Evolutionary conservation across 1,140 invertebrate genomes (phyloP), one percentile per base, ranked within the genome.

Genomic region (Palaemon carinicauda): DNA sequence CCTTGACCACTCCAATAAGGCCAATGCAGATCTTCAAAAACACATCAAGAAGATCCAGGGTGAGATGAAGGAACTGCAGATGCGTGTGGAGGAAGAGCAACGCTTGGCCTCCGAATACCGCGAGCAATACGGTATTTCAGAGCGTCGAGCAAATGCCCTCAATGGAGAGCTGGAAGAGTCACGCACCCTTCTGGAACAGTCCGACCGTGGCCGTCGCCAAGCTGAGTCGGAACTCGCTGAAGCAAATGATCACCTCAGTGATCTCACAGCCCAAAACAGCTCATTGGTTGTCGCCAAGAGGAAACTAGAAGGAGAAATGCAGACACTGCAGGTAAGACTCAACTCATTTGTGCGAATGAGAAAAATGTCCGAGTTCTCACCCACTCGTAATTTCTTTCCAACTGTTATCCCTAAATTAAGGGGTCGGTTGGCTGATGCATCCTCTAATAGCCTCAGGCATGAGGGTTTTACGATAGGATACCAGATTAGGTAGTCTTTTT

Each of bases 201-300:
- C 81, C 14, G 81, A 82, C 65, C 65, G 81, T 10, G 81, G 81
- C 5, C 81, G 91, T 92, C 87, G 91, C 93, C 87, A 90, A 93
- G 92, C 94, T 78, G 94, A 94, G 90, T 91, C 90, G 79, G 94
- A 94, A 87, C 90, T 94, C 21, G 90, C 92, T 81, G 94, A 94
- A 83, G 91, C 93, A 56, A 92, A 93, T 89, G 94, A 94, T 82
- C 91, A 93, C 65, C 91, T 94, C 33, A 71, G 65, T 27, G 54
- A 82, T 29, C 81, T 82, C 33, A 74, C 65, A 1, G 50, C 69
- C 53, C 81, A 82, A 31, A 74, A 82, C 50, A 65, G 81, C 24
- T 82, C 81, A 14, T 69, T 82, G 5, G 53, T 53, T n/a, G 52
- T 82, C 41, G 65, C 81, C 41, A 82, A 82, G 81, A 82, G 81